Conservation (phyloP, 1,140 invertebrate genomes). For the Bombus consobrinus region DNA sequence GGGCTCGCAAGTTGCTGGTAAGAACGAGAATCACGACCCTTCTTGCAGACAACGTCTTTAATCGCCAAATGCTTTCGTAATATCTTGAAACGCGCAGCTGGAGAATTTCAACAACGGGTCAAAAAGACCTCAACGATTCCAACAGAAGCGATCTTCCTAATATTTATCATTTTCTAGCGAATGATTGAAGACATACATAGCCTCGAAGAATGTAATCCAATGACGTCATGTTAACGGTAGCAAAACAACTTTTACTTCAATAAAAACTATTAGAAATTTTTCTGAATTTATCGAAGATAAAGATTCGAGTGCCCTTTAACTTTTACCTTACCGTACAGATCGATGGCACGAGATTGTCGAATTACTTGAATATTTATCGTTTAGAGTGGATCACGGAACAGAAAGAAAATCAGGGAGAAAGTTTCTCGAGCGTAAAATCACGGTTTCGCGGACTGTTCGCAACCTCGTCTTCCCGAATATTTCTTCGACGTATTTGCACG, state of each 20-base stretch:
- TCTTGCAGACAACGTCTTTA: constrained; percentile 13
- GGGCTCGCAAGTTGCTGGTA: not conserved
- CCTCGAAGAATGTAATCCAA: not conserved
- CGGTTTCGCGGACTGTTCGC: constrained; percentile 5
- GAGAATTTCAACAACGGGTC: not conserved
- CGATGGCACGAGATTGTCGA: not conserved
- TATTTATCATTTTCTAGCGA: not conserved
- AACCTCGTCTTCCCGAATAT: not conserved
- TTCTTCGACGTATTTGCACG: constrained; percentile 4
- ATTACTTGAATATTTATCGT: not conserved
- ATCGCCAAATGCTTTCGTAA: constrained; percentile 20
- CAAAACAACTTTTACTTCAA: not conserved
- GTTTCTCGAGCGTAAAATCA: constrained; percentile 30
- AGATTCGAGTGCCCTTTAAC: not conserved
- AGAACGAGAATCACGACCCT: not conserved
- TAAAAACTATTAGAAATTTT: not conserved
- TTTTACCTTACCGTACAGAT: not conserved
- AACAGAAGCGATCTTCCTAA: too few relatives aligned
- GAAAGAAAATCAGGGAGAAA: not conserved
- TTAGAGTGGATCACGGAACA: too few relatives aligned
- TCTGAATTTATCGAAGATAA: not conserved
- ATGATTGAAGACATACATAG: too few relatives aligned
- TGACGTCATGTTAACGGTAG: not conserved
- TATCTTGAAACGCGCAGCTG: not conserved
- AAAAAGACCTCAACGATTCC: not conserved